Conservation (phyloP, 1,140 invertebrate species). For the Aphelenchoides fujianensis region DNA sequence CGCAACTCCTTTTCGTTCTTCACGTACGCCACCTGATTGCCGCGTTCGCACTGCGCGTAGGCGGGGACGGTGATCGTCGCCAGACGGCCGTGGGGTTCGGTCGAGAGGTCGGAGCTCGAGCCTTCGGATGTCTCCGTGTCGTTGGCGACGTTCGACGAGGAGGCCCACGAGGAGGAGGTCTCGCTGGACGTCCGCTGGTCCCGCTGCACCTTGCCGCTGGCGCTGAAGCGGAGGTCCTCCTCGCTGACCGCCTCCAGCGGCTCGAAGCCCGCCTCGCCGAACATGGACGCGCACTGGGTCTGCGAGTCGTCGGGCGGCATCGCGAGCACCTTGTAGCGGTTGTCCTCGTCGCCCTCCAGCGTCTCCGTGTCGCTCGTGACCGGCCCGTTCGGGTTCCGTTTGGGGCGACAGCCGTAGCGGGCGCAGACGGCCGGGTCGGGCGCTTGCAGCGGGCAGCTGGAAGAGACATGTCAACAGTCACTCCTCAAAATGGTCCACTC, state of each 20-base stretch:
- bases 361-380: neutral
- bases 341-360: neutral
- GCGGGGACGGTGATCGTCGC: neutral
- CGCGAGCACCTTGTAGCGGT: neutral
- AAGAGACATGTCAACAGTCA: neutral
- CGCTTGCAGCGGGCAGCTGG: neutral
- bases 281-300: no score
- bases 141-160: no score
- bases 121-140: neutral
- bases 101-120: no score
- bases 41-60: constrained; percentile 4
- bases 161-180: neutral
- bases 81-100: neutral
- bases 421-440: neutral
- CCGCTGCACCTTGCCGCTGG: no score
- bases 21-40: neutral
- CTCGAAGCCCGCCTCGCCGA: no score
- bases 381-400: neutral
- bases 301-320: no score
- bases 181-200: neutral
- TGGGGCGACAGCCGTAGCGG: constrained; percentile 5
- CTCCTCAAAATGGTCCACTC: no score
- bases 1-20: neutral
- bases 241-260: no score
- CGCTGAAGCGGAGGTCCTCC: no score